Percentiles rank a stretch among this genome's conserved stretches.
Evolutionary conservation across 1,140 invertebrate genomes (phyloP).

Genomic region (Zaprionus inermis): DNA sequence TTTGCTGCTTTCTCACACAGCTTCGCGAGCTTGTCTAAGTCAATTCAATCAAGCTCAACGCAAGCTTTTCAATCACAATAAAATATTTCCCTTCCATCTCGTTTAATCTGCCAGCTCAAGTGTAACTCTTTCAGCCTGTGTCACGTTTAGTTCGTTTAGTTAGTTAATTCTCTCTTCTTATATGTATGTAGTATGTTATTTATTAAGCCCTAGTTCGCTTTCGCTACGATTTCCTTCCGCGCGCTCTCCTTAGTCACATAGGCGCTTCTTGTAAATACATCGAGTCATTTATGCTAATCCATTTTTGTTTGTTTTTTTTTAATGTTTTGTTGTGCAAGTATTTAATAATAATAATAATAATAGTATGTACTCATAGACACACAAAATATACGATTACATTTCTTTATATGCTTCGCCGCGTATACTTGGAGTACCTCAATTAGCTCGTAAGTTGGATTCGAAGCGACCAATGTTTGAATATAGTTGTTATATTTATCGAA

Average conservation of each 20-base stretch:
- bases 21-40: neutral
- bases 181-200: slow-evolving; percentile 51
- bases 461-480: slow-evolving; percentile 27
- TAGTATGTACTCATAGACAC: neutral
- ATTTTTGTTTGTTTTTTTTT: slow-evolving; percentile 51
- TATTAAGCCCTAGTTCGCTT: slow-evolving; percentile 66
- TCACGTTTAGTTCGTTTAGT: slow-evolving; percentile 48
- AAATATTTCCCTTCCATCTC: too few relatives aligned
- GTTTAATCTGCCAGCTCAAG: neutral
- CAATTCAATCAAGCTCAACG: neutral
- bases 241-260: slow-evolving; percentile 62
- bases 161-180: slow-evolving; percentile 47
- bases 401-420: slow-evolving; percentile 56
- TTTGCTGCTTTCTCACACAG: neutral
- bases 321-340: slow-evolving; percentile 30
- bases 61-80: neutral
- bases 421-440: slow-evolving; percentile 73
- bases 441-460: slow-evolving; percentile 59
- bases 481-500: slow-evolving; percentile 34
- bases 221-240: slow-evolving; percentile 4
- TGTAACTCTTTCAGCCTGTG: slow-evolving; percentile 12
- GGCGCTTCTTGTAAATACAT: slow-evolving; percentile 78
- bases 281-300: slow-evolving; percentile 79
- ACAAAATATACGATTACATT: slow-evolving; percentile 29
- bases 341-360: slow-evolving; percentile 12